Evolutionary conservation across 2,888 invertebrate genomes (phyloP).

Genomic region (Bombylius discolor): DNA sequence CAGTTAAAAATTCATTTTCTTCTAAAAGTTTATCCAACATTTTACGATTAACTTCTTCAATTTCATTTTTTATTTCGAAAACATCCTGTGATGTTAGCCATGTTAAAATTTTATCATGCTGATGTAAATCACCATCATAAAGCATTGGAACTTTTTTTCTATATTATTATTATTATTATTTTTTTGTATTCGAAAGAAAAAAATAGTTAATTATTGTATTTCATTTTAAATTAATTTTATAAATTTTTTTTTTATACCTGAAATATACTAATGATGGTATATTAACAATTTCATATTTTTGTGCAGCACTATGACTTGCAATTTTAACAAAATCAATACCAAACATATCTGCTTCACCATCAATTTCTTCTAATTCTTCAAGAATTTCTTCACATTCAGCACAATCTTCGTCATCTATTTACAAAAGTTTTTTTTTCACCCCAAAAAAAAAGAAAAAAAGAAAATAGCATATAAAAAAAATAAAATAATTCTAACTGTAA

Average conservation of each 20-base stretch:
- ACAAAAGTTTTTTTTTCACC: slow-evolving; percentile 48
- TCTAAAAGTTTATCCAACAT: slow-evolving; percentile 90
- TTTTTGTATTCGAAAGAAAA: too few species aligned
- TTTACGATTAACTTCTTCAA: slow-evolving; percentile 92
- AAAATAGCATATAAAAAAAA: too few species aligned
- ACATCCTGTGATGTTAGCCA: slow-evolving; percentile 92
- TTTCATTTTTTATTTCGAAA: slow-evolving; percentile 91
- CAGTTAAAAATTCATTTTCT: slow-evolving; percentile 88
- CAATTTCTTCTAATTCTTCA: slow-evolving; percentile 82
- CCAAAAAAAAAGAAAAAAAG: too few species aligned
- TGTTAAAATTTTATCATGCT: slow-evolving; percentile 69
- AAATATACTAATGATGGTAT: slow-evolving; percentile 81
- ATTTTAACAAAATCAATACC: slow-evolving; percentile 94
- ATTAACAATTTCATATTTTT: slow-evolving; percentile 68
- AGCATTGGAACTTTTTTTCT: slow-evolving; percentile 62
- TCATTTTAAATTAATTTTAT: too few species aligned
- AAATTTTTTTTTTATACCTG: slow-evolving; percentile 35
- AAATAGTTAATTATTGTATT: too few species aligned
- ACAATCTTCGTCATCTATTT: slow-evolving; percentile 78
- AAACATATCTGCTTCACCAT: slow-evolving; percentile 84
- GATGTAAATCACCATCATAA: slow-evolving; percentile 80
- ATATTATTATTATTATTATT: not conserved
- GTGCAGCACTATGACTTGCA: slow-evolving; percentile 66
- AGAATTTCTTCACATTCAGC: slow-evolving; percentile 83
- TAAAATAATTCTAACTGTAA: slow-evolving; percentile 17